phyloP scores from a whole-genome alignment of 2,888 invertebrate genomes.

The Meteorus colon region DNA sequence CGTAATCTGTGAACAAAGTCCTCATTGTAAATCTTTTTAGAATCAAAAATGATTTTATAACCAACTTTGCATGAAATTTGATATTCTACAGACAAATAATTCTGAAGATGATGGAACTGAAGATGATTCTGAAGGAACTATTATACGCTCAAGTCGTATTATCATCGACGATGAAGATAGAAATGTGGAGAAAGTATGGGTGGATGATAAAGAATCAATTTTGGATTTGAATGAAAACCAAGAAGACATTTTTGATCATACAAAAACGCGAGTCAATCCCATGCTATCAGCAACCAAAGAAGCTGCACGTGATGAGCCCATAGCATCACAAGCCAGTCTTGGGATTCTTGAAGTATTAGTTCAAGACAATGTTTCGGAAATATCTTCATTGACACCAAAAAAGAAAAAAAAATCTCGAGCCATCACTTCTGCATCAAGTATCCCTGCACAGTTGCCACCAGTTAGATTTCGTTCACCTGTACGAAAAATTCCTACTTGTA shows the following conservation, averaged over 20 bases:
- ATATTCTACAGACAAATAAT: background rate
- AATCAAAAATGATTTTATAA: too few species aligned
- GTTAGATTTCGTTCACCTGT: conserved; percentile 36
- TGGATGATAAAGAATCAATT: background rate
- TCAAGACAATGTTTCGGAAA: conserved; percentile 53
- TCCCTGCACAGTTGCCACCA: conserved; percentile 12
- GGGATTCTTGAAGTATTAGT: conserved; percentile 50
- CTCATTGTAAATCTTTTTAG: too few species aligned
- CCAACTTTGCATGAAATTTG: background rate
- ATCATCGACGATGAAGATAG: conserved; percentile 42
- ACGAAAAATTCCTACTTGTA: conserved; percentile 53
- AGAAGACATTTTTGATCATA: background rate
- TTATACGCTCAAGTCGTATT: conserved; percentile 48
- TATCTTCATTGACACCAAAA: conserved; percentile 47
- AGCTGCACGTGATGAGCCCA: background rate
- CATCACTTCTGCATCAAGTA: conserved; percentile 23
- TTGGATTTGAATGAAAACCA: background rate
- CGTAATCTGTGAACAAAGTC: too few species aligned
- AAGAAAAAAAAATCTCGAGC: conserved; percentile 41
- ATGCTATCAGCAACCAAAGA: background rate
- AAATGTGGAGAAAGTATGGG: conserved; percentile 36
- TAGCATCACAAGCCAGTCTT: background rate
- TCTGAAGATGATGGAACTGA: background rate
- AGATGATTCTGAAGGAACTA: background rate
- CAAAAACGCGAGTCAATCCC: background rate